These are phyloP conservation scores for Lagorchestes hirsutus DNA, from an alignment of 2,797 vertebrate genomes.

Conservation along the genomic window DNA sequence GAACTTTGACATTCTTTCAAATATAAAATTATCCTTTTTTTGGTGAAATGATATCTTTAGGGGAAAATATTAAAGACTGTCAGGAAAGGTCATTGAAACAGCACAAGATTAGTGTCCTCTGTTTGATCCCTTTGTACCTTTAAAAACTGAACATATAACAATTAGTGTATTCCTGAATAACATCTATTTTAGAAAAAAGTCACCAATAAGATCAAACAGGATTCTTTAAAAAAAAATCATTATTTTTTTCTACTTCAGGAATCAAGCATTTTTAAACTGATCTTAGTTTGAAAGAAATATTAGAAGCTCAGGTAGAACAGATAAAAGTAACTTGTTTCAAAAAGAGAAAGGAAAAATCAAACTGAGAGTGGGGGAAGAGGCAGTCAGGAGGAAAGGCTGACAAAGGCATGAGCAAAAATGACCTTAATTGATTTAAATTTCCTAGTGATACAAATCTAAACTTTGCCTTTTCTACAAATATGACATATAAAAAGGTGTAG, in stretches of 20 bases:
- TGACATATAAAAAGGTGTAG: not conserved
- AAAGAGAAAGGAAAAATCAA: not conserved
- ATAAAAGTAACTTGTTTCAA: not conserved
- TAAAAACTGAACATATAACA: constrained; percentile 53
- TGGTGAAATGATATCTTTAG: not conserved
- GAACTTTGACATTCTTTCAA: not conserved
- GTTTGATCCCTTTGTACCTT: constrained; percentile 1
- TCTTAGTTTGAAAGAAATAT: constrained; percentile 1
- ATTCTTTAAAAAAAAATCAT: constrained; percentile 6
- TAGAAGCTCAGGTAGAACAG: not conserved
- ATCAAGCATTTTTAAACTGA: constrained; percentile 2
- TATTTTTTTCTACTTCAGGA: constrained; percentile 23
- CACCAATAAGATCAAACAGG: not conserved
- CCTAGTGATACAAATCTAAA: not conserved
- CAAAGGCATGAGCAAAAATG: not conserved
- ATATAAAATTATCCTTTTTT: not conserved
- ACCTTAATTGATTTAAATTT: not conserved
- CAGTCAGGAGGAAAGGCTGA: not conserved
- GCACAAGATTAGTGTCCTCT: not conserved
- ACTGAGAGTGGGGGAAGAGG: not conserved
- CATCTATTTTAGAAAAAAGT: constrained; percentile 20
- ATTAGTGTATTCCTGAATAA: not conserved
- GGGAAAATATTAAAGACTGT: constrained; percentile 1
- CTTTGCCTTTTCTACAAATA: not conserved
- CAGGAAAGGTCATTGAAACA: constrained; percentile 36